These are phyloP conservation scores for Alethe castanea DNA, from an alignment of 2,113 vertebrate species.

Conservation along the genomic window DNA sequence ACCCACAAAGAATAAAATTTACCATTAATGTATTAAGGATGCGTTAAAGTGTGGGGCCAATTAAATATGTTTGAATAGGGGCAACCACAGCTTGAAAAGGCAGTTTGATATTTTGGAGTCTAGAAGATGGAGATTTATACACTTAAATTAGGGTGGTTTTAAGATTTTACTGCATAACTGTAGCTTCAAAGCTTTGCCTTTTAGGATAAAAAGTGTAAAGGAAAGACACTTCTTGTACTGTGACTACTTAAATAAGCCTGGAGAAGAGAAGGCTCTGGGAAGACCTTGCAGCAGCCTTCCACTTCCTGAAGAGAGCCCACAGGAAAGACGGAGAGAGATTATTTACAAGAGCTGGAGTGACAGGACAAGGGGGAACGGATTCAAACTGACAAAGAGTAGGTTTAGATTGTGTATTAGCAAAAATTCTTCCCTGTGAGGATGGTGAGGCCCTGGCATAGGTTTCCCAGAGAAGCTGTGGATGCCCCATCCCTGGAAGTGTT, in stretches of 20 bases:
- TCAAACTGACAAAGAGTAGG: too few species aligned
- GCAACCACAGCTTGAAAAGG: neutral
- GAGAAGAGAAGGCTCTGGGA: neutral
- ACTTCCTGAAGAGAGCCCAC: neutral
- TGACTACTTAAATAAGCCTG: neutral
- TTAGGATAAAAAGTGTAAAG: neutral
- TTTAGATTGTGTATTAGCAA: neutral
- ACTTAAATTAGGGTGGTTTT: neutral
- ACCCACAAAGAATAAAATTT: neutral
- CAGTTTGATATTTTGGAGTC: neutral
- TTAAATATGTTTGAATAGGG: neutral
- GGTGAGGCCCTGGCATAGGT: too few species aligned
- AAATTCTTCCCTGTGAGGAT: neutral
- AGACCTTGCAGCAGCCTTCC: neutral
- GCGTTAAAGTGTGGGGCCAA: neutral
- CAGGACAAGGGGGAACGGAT: neutral
- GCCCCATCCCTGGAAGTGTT: neutral
- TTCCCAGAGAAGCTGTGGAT: neutral
- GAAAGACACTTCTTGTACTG: neutral
- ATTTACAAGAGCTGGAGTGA: neutral
- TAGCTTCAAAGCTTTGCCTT: neutral
- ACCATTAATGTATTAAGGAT: neutral
- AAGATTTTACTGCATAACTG: neutral
- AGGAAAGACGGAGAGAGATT: neutral
- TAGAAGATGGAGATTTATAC: neutral